Conservation (phyloP, 2,113 vertebrate species). For the Macrotis lagotis region DNA sequence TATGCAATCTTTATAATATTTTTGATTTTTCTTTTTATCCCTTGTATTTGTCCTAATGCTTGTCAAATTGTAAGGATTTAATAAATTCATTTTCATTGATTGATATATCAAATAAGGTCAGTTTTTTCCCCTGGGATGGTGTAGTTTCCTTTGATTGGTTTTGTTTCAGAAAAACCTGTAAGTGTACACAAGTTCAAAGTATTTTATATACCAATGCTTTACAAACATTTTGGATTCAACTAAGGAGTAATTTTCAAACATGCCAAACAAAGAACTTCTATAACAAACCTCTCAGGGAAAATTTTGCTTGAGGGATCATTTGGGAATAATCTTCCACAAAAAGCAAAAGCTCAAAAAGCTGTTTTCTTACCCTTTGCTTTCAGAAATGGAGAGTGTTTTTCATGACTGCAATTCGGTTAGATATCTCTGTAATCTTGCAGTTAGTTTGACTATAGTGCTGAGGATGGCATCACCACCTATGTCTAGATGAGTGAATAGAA, state of each 20-base stretch:
- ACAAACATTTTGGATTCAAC: neutral
- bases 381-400: too few species aligned
- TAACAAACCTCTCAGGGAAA: too few species aligned
- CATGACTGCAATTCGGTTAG: neutral
- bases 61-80: neutral
- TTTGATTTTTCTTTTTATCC: neutral
- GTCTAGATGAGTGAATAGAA: rapidly evolving
- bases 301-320: neutral
- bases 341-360: neutral
- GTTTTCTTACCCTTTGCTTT: neutral
- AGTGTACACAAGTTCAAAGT: neutral
- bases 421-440: rapidly evolving
- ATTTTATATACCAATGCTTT: neutral
- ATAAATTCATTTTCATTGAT: neutral
- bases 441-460: too few species aligned
- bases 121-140: neutral
- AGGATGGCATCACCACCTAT: neutral
- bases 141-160: too few species aligned
- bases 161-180: neutral
- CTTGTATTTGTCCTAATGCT: neutral
- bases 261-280: too few species aligned
- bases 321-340: rapidly evolving
- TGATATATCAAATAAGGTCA: neutral
- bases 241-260: neutral
- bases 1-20: neutral